Percentiles rank a stretch among this genome's conserved stretches.
Evolutionary conservation across 2,888 invertebrate species (phyloP).

Genomic region (Metopia argyrocephala): DNA sequence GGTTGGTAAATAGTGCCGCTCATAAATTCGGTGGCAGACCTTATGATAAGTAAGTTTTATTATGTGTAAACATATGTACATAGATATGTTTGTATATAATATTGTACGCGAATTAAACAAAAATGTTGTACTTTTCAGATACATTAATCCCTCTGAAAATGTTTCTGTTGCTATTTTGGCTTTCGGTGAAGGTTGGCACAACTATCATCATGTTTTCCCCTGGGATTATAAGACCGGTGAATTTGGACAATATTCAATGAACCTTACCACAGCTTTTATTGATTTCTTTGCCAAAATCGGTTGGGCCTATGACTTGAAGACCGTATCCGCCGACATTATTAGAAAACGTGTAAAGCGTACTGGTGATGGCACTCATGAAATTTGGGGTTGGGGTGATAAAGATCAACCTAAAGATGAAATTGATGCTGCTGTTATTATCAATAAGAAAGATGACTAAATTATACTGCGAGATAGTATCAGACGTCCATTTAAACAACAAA

Average conservation of each 20-base stretch:
- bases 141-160: conserved; percentile 85
- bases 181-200: conserved; percentile 90
- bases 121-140: conserved; percentile 75
- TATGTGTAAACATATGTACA: neutral
- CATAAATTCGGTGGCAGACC: conserved; percentile 89
- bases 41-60: conserved; percentile 82
- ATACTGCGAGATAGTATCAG: conserved; percentile 34
- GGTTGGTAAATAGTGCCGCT: conserved; percentile 94
- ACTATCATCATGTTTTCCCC: conserved; percentile 91
- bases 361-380: conserved; percentile 85
- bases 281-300: conserved; percentile 90
- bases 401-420: conserved; percentile 82
- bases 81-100: neutral
- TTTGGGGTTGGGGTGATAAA: conserved; percentile 90
- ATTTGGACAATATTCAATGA: conserved; percentile 85
- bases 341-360: conserved; percentile 85
- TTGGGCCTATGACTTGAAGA: conserved; percentile 92
- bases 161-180: conserved; percentile 82
- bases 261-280: conserved; percentile 87
- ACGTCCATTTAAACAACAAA: conserved; percentile 41
- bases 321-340: conserved; percentile 85
- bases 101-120: neutral
- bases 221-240: conserved; percentile 92
- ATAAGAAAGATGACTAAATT: conserved; percentile 81
- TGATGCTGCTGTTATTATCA: conserved; percentile 80